Conservation (phyloP, 2,888 invertebrate species). For the Salpingus planirostris region DNA sequence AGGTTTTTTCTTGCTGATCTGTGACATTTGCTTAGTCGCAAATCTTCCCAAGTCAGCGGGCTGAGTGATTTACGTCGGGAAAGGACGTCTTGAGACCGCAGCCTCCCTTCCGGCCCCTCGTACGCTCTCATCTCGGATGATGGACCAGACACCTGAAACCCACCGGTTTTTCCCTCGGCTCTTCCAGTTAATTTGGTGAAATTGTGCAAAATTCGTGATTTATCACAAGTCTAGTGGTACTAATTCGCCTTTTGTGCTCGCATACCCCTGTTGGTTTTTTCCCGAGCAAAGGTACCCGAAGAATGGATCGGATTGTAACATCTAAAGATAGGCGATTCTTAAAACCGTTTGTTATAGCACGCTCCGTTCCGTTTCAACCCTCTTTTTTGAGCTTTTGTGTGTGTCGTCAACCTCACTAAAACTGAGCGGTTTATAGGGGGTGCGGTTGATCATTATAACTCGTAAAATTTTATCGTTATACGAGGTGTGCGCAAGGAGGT, state of each 20-base stretch:
- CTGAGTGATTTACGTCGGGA: conserved; percentile 42
- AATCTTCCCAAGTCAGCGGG: conserved; percentile 42
- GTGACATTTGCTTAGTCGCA: conserved; percentile 43
- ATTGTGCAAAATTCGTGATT: conserved; percentile 15
- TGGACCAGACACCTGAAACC: no score
- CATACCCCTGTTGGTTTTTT: conserved; percentile 14
- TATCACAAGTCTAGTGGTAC: conserved; percentile 13
- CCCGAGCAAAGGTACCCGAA: conserved; percentile 12
- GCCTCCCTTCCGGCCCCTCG: no score
- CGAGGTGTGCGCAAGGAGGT: no score
- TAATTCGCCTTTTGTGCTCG: conserved; percentile 17
- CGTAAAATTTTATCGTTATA: no score
- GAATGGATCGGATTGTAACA: conserved; percentile 16
- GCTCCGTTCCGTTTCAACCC: conserved; percentile 16
- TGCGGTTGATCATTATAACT: no score
- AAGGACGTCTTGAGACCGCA: conserved; percentile 27
- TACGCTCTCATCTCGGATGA: not conserved
- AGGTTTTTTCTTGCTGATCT: conserved; percentile 35
- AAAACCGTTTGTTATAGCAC: conserved; percentile 21
- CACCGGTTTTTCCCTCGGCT: no score
- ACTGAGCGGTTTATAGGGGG: no score
- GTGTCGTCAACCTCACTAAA: no score
- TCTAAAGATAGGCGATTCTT: conserved; percentile 21
- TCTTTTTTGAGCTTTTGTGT: no score
- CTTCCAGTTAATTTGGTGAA: no score